phyloP scores from a whole-genome alignment of 1,140 invertebrate species.

The Marisa cornuarietis region DNA sequence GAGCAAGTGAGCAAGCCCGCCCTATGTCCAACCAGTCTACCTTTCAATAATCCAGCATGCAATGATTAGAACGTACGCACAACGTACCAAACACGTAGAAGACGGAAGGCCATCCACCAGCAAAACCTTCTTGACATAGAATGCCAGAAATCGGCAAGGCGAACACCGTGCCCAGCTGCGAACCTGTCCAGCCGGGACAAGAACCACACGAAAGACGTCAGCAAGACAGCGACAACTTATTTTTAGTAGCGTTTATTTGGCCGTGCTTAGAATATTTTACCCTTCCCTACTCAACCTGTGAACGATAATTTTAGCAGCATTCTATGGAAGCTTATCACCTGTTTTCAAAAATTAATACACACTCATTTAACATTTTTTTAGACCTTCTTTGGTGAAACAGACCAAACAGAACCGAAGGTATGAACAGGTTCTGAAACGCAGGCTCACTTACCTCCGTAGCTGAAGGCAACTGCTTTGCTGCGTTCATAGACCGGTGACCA shows the following conservation, averaged over 20 bases:
- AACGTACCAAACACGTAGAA: slow-evolving; percentile 73
- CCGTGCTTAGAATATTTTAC: background rate
- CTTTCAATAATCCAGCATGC: slow-evolving; percentile 75
- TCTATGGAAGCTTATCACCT: background rate
- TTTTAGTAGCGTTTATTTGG: background rate
- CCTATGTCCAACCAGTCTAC: background rate
- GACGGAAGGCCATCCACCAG: slow-evolving; percentile 83
- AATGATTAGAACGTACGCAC: background rate
- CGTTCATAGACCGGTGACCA: slow-evolving; percentile 87
- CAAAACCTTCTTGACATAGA: slow-evolving; percentile 62
- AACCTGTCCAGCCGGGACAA: slow-evolving; percentile 8
- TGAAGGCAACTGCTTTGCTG: slow-evolving; percentile 61
- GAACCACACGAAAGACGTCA: background rate
- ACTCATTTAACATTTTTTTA: background rate
- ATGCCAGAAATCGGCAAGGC: slow-evolving; percentile 62
- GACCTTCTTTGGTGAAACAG: background rate
- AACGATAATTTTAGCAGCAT: background rate
- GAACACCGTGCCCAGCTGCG: slow-evolving; percentile 49
- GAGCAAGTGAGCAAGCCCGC: no score
- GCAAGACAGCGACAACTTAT: background rate
- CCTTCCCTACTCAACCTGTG: no score
- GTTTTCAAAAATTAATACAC: background rate
- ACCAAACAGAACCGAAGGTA: background rate
- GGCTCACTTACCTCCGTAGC: slow-evolving; percentile 46
- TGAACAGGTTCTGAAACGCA: background rate